Base-by-base conservation (phyloP, 2,113 vertebrate species). In the Equus quagga region DNA sequence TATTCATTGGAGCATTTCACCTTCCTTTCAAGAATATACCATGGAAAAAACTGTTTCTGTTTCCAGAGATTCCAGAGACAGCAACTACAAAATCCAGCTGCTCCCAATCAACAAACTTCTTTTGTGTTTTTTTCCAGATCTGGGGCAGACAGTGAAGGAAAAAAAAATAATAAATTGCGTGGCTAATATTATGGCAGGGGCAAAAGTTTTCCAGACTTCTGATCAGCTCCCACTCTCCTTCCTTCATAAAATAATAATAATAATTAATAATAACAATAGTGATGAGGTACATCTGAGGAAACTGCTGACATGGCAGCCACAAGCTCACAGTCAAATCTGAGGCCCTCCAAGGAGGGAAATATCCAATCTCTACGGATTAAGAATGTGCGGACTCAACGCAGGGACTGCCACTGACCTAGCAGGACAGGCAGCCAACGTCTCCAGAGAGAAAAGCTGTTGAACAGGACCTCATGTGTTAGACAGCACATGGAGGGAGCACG, bases 171-270 rank as follows among this genome's bases (percentile, higher is more conserved):
- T 49, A 85, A 72, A n/a, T 89, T 72, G 7, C 15, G 19, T 15
- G 67, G 65, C 24, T 91, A 11, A 49, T 6, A 14, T 56, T 87
- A 82, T 73, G 97, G 60, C 10, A 69, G 82, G 56, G n/a, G 81
- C 62, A 76, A 89, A 64, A 15, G 51, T 92, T 89, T 96, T 92
- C 86, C 18, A 31, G 2, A 44, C 91, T 97, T 97, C 94, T 70
- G 73, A 67, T 88, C 46, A 36, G 69, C 64, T 96, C 80, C 75
- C 15, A 18, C 33, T 86, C 54, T 28, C 70, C 46, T 76, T 84
- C 76, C 12, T 95, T 94, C 23, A 62, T 23, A 62, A 54, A 94
- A 73, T 1, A 73, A n/a, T 56, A 23, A 28, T 31, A 51, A 44
- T 51, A 17, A 8, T 12, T 15, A n/a, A 19, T 54, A 21, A 44